Evolutionary conservation across 2,113 vertebrate genomes (phyloP).

Genomic region (Cynocephalus volans): DNA sequence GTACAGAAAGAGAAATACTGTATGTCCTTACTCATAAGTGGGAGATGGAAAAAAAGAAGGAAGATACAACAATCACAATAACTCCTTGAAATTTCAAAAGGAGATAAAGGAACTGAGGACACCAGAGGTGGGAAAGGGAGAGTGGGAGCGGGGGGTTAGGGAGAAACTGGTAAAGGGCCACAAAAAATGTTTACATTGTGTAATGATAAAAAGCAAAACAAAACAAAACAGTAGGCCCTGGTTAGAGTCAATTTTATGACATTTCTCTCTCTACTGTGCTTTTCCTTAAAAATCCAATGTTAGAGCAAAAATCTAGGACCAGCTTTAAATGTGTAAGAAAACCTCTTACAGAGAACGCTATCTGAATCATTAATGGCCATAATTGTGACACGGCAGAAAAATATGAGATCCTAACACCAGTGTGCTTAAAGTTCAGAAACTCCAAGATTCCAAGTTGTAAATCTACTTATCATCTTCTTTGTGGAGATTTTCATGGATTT

Average conservation of each 20-base stretch:
- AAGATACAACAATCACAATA: too few species aligned
- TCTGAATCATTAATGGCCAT: not conserved
- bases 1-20: too few species aligned
- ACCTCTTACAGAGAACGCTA: not conserved
- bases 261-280: not conserved
- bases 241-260: not conserved
- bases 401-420: not conserved
- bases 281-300: not conserved
- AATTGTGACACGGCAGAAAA: not conserved
- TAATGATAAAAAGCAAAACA: too few species aligned
- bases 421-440: not conserved
- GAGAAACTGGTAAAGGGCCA: too few species aligned
- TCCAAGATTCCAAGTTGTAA: constrained; percentile 14
- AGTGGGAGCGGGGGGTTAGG: too few species aligned
- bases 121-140: too few species aligned
- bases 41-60: too few species aligned
- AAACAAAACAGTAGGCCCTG: not conserved
- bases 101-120: too few species aligned
- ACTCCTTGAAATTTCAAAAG: too few species aligned
- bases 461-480: not conserved
- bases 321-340: not conserved
- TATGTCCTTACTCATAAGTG: too few species aligned
- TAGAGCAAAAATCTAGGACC: not conserved
- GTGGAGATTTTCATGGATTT: not conserved
- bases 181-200: too few species aligned